A percentile compares a stretch with the other conserved stretches of the same genome.
These are phyloP conservation scores for Conger conger DNA, from an alignment of 2,113 vertebrate species.

Conservation along the genomic window DNA sequence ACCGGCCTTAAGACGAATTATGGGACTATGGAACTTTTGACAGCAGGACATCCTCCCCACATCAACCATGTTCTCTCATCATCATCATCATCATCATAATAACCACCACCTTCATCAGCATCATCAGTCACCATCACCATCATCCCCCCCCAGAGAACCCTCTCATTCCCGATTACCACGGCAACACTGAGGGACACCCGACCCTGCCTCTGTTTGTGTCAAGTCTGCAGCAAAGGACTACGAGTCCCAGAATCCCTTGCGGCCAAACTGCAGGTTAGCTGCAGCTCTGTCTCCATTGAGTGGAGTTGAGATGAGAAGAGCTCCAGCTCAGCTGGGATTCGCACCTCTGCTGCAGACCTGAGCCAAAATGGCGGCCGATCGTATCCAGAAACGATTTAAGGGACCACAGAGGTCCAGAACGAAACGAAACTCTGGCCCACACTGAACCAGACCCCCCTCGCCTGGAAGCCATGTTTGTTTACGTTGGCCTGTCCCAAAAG, in stretches of 20 bases:
- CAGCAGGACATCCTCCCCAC: background rate
- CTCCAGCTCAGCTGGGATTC: background rate
- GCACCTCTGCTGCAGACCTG: background rate
- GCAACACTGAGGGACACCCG: background rate
- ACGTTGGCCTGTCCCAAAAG: background rate
- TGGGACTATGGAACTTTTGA: background rate
- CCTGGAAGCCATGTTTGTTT: background rate
- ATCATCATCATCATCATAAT: no score
- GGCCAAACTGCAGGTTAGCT: background rate
- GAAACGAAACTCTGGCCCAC: background rate
- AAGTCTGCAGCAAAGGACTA: slow-evolving; percentile 1
- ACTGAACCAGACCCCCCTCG: background rate
- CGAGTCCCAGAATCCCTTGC: background rate
- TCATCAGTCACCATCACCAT: no score
- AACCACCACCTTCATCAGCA: no score
- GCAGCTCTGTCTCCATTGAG: background rate
- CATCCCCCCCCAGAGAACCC: background rate
- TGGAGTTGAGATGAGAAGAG: background rate
- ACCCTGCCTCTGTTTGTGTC: background rate
- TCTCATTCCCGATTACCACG: background rate
- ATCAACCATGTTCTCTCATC: background rate
- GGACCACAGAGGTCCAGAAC: background rate
- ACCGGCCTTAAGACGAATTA: no score
- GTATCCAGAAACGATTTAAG: background rate
- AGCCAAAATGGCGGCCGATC: background rate